phyloP scores from a whole-genome alignment of 2,888 invertebrate species.

The Dioctria rufipes region DNA sequence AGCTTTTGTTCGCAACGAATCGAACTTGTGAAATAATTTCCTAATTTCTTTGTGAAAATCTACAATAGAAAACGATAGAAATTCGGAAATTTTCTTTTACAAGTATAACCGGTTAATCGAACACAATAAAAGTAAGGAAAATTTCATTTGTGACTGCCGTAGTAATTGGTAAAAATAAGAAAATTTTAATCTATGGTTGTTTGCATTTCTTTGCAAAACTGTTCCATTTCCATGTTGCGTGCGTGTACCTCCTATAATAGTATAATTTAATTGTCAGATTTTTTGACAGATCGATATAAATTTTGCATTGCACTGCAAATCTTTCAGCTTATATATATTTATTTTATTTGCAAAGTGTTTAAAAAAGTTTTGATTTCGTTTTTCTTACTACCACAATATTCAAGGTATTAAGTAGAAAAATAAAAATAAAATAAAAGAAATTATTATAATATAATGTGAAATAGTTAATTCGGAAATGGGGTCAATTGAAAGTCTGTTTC shows the following conservation, averaged over 20 bases:
- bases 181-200: background rate
- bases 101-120: background rate
- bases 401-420: background rate
- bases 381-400: background rate
- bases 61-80: background rate
- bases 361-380: background rate
- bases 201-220: conserved; percentile 5
- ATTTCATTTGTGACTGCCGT: background rate
- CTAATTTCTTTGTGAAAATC: background rate
- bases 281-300: background rate
- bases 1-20: conserved; percentile 25
- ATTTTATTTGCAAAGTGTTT: background rate
- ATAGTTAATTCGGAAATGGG: too few species aligned
- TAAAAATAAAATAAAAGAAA: too few species aligned
- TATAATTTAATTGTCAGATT: background rate
- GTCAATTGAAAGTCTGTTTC: too few species aligned
- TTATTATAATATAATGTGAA: too few species aligned
- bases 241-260: background rate
- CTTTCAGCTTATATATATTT: background rate
- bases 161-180: background rate
- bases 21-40: conserved; percentile 40
- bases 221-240: background rate
- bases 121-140: conserved; percentile 3
- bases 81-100: background rate
- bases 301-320: background rate